Evolutionary conservation across 1,140 invertebrate species (phyloP), one percentile per base, ranked within the genome.

Genomic region (Sminthurinus signatus): DNA sequence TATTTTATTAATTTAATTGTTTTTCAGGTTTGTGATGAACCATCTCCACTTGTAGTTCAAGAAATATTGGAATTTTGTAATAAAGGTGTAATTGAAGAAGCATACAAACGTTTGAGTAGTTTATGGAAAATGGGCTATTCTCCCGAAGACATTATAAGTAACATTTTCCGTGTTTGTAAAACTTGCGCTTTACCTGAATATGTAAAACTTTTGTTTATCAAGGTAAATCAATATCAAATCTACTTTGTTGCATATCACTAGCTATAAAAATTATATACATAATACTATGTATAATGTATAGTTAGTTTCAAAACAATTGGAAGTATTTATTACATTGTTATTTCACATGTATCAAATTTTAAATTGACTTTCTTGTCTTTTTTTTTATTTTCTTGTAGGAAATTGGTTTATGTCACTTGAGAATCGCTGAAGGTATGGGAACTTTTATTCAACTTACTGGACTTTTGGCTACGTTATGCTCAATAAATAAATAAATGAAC

Each of bases 61-160:
- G 85, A 89, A 68, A 98, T 99, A 93, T 78, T 99, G 54, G 83
- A 90, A 60, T 81, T 85, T 73, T 99, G 94, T 78, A 79, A 82
- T 0, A 77, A 86, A 52, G 86, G 86, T 42, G 85, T 97, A 67
- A 88, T 98, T 66, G 85, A 88, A 60, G 87, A 89, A 72, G 91
- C 94, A 1, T 96, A 91, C 74, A 88, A 88, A 78, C 84, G 93
- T 31, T 83, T 98, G 73, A 81, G 85, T 15, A 87, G 93, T 76
- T 79, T 98, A 23, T 96, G 91, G 87, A 87, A 86, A 74, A 80
- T 96, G 58, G 96, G 96, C 1, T 98, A 98, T 78, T 93, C 93
- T 1, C 82, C 93, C 1, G 93, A 98, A 78, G 96, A 99, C 80
- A 91, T 99, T 46, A 91, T 99, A 67, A 85, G 85, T 59, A 98